A percentile compares a stretch with the other conserved stretches of the same genome.
Conservation (phyloP, 2,797 vertebrate species). For the Denticeps clupeoides region DNA sequence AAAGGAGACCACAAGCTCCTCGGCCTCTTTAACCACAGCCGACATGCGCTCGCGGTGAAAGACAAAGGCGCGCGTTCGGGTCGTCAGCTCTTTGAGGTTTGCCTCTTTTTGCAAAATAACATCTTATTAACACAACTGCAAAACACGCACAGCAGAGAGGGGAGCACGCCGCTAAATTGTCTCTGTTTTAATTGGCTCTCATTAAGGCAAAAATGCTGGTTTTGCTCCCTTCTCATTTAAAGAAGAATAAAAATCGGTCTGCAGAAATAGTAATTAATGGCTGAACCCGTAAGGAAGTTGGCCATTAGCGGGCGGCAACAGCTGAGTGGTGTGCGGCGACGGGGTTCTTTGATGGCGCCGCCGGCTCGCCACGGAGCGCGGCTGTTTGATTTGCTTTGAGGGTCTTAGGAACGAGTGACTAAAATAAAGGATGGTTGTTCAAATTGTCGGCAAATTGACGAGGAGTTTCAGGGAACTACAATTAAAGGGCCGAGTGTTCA, state of each 20-base stretch:
- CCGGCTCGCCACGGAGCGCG: conserved; percentile 16
- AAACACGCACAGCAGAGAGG: no score
- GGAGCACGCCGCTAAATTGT: conserved; percentile 20
- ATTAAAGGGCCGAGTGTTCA: no score
- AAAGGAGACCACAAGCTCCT: conserved; percentile 1
- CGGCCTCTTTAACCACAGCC: conserved; percentile 9
- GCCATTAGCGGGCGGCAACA: conserved; percentile 30
- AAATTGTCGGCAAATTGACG: no score
- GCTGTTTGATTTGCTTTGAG: conserved; percentile 23
- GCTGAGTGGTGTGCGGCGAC: conserved; percentile 7
- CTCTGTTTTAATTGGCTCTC: conserved; percentile 29
- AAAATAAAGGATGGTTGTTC: no score
- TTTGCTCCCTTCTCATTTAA: conserved; percentile 18
- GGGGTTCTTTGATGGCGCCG: conserved; percentile 22
- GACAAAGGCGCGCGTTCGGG: not conserved
- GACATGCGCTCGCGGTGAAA: not conserved
- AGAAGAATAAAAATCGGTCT: no score
- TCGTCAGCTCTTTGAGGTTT: no score
- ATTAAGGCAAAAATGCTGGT: conserved; percentile 28
- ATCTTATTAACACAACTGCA: no score
- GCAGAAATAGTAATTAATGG: conserved; percentile 29
- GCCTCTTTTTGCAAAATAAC: no score
- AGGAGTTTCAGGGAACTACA: no score
- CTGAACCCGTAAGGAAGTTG: conserved; percentile 24
- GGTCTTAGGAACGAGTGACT: conserved; percentile 17